Conservation (phyloP, 2,797 vertebrate genomes). For the Sebastes kiyomatsui region DNA sequence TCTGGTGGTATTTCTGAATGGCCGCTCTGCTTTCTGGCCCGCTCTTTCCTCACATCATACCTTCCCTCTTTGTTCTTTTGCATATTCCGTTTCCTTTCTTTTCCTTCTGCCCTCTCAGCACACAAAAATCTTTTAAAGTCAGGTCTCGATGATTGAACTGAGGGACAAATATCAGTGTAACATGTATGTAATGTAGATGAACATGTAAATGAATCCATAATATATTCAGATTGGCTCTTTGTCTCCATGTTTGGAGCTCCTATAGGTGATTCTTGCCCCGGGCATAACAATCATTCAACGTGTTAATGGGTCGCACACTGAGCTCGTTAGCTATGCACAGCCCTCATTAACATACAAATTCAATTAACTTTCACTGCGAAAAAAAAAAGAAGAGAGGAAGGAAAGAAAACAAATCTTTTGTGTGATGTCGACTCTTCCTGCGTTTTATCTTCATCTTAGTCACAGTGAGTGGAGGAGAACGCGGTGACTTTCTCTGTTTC, state of each 20-base stretch:
- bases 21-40: background rate
- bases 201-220: conserved; percentile 78
- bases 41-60: background rate
- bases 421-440: conserved; percentile 66
- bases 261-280: conserved; percentile 83
- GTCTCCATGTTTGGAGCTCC: conserved; percentile 76
- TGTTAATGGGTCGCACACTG: conserved; percentile 85
- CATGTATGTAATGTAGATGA: conserved; percentile 72
- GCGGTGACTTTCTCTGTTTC: conserved; percentile 51
- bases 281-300: conserved; percentile 84
- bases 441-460: conserved; percentile 62
- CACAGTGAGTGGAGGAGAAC: conserved; percentile 45
- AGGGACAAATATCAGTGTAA: conserved; percentile 57
- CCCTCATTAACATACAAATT: conserved; percentile 87
- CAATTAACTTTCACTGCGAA: conserved; percentile 79
- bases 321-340: conserved; percentile 84
- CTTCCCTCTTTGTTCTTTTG: background rate
- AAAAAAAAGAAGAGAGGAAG: conserved; percentile 34
- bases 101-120: background rate
- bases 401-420: conserved; percentile 78
- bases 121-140: background rate
- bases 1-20: conserved; percentile 38
- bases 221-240: conserved; percentile 81
- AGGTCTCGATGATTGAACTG: conserved; percentile 13
- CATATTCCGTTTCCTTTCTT: background rate